Conservation (phyloP, 2,888 invertebrate genomes). For the Machimus rusticus region DNA sequence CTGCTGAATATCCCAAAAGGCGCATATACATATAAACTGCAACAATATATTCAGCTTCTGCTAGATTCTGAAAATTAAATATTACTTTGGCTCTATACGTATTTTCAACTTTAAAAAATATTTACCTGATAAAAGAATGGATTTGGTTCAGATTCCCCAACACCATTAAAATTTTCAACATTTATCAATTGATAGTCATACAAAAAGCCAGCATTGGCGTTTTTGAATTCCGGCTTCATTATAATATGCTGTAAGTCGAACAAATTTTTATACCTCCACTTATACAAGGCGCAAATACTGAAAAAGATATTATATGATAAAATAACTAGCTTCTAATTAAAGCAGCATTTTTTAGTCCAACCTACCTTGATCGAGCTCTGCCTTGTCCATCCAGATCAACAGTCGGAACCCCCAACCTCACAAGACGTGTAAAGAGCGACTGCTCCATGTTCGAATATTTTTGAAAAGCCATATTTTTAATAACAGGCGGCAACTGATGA, state of each 20-base stretch:
- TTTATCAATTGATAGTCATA: conserved; percentile 96
- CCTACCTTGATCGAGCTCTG: conserved; percentile 76
- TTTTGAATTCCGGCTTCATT: conserved; percentile 81
- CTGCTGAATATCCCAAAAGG: conserved; percentile 93
- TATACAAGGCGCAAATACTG: conserved; percentile 91
- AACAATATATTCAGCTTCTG: conserved; percentile 93
- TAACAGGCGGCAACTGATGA: conserved; percentile 98
- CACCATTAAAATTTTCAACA: conserved; percentile 95
- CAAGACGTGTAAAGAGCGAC: conserved; percentile 95
- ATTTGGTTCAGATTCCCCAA: conserved; percentile 97
- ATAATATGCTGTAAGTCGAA: conserved; percentile 92
- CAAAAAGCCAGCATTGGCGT: conserved; percentile 90
- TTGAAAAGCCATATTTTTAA: conserved; percentile 99
- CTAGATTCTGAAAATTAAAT: conserved; percentile 71
- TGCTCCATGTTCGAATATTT: conserved; percentile 99
- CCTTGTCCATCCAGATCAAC: conserved; percentile 98
- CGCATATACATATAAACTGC: conserved; percentile 99
- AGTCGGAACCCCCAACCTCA: conserved; percentile 94
- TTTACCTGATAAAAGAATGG: conserved; percentile 96
- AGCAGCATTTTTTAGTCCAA: background rate
- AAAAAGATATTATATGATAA: conserved; percentile 45
- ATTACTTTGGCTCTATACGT: background rate
- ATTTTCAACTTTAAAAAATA: background rate
- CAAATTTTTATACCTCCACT: conserved; percentile 96
- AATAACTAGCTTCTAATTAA: background rate